Base-by-base conservation (phyloP, 2,888 invertebrate species). In the Celastrina argiolus region DNA sequence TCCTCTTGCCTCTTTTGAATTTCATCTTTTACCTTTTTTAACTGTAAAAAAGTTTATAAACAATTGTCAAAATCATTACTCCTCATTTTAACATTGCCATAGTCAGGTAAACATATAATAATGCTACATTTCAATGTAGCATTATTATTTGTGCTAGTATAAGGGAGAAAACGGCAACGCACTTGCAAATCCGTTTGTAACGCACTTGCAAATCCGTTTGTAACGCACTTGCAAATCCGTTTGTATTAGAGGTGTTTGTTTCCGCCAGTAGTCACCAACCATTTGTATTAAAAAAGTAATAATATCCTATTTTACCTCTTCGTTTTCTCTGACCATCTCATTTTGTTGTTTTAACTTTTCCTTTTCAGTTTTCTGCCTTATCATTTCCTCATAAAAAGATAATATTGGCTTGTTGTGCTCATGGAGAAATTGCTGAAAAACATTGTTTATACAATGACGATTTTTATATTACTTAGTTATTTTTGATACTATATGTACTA, bases 341-440 rank as follows among this genome's bases (percentile, higher is more conserved):
- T 93, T 92, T 68, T 94, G 92, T 58, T 92, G 83, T 73, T 94
- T 93, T 66, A 92, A 87, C 74, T 94, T 92, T 74, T 95, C 93
- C 72, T 93, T 92, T 78, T 94, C 93, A 73, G 93, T 93, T 70
- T 94, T 93, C 65, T 95, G 93, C 64, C 93, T 92, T 10, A 97
- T 82, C 98, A 98, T 98, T 88, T 98, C 96, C 70, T 98, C 98
- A 76, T 98, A 97, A 82, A 96, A 97, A 8, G 98, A 98, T 68
- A 95, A 92, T 0, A 94, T 94, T 0, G 97, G 96, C 79, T 95
- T 96, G 80, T 97, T 97, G 83, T 97, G 94, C 26, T 93, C 88
- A 70, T 96, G 94, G 0, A 98, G 92, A 80, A 96, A 98, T 78
- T 94, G 94, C 92, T 94, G 85, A 1, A 87, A 86, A 36, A 41